phyloP scores from a whole-genome alignment of 2,113 vertebrate genomes.

The Austrofundulus limnaeus region DNA sequence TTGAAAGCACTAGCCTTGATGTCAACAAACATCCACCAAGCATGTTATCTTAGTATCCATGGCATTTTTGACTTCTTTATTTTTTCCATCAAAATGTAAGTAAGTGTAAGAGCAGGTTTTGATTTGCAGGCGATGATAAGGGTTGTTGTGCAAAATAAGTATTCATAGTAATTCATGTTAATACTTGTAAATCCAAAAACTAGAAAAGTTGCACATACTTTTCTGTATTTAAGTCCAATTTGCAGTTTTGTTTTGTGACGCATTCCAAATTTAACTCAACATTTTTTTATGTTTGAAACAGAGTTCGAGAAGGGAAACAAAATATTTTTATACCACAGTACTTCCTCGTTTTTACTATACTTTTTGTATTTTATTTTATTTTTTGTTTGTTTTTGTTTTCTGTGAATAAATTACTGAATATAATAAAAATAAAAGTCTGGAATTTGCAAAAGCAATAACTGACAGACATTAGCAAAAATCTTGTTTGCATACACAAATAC shows the following conservation, averaged over 20 bases:
- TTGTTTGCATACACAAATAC: conserved; percentile 27
- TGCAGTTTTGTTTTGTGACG: conserved; percentile 6
- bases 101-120: conserved; percentile 19
- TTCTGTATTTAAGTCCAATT: conserved; percentile 12
- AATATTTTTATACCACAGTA: not conserved
- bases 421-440: conserved; percentile 13
- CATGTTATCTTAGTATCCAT: conserved; percentile 18
- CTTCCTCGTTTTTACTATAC: not conserved
- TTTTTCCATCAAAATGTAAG: not conserved
- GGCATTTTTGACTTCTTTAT: conserved; percentile 21
- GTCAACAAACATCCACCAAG: conserved; percentile 19
- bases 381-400: conserved; percentile 11
- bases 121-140: conserved; percentile 10
- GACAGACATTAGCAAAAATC: conserved; percentile 15
- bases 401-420: conserved; percentile 9
- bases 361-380: too few species aligned
- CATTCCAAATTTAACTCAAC: conserved; percentile 9
- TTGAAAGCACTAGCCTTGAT: conserved; percentile 26
- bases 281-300: not conserved
- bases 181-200: conserved; percentile 31
- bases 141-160: conserved; percentile 9
- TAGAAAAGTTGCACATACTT: not conserved
- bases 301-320: not conserved
- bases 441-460: conserved; percentile 62
- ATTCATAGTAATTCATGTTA: conserved; percentile 35